These are phyloP conservation scores for Bergia puertoricense DNA, from an alignment of 92 coral and sea anemone genomes.

Conservation along the genomic window DNA sequence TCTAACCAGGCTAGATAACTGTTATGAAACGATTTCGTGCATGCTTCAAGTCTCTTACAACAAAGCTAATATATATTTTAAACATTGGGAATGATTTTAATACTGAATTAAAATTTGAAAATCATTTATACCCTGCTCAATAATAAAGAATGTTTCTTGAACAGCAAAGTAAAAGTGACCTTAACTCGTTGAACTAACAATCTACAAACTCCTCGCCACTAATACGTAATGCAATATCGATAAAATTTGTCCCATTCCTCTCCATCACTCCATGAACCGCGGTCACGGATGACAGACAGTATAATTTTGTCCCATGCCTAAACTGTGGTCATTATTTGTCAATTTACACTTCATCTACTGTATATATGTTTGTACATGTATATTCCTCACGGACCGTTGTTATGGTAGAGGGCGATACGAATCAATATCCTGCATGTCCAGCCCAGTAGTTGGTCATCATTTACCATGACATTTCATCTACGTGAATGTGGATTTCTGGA, in stretches of 20 bases:
- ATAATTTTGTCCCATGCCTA: neutral
- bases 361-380: neutral
- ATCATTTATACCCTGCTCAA: neutral
- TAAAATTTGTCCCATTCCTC: neutral
- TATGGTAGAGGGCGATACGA: conserved; percentile 21
- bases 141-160: neutral
- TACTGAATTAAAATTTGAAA: neutral
- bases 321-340: neutral
- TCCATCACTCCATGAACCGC: neutral
- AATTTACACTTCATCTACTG: neutral
- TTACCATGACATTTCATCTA: neutral
- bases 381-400: conserved; percentile 30
- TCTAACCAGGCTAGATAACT: neutral
- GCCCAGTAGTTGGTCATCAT: neutral
- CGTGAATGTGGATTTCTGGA: conserved; percentile 9
- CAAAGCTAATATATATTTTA: neutral
- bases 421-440: neutral
- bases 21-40: neutral
- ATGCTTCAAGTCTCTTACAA: neutral
- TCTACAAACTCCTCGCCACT: neutral
- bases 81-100: neutral
- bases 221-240: no score
- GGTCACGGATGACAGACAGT: neutral
- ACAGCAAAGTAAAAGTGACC: neutral
- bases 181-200: neutral